phyloP scores from a whole-genome alignment of 2,888 invertebrate species.

The Campaea margaritaria region DNA sequence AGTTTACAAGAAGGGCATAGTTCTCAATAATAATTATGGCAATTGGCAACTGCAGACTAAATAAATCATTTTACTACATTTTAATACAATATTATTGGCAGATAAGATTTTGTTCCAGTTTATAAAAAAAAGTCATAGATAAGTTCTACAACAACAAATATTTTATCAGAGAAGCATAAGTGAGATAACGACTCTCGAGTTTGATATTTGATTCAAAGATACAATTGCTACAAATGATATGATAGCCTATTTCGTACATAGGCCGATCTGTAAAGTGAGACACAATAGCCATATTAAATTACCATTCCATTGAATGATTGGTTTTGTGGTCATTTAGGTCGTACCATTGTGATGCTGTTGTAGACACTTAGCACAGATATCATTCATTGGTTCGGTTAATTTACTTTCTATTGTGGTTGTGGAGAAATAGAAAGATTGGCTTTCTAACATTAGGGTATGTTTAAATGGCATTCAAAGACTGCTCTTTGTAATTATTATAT shows the following conservation, averaged over 20 bases:
- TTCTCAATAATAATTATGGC: too few relatives aligned
- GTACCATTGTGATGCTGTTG: background rate
- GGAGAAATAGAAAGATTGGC: too few relatives aligned
- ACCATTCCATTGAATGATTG: conserved; percentile 41
- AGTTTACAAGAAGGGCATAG: too few relatives aligned
- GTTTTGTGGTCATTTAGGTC: conserved; percentile 2
- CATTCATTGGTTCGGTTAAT: too few relatives aligned
- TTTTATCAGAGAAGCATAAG: background rate
- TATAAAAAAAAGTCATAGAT: background rate
- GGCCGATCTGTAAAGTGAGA: conserved; percentile 41
- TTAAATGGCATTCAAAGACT: too few relatives aligned
- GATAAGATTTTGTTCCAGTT: background rate
- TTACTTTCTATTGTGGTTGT: too few relatives aligned
- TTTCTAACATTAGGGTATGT: too few relatives aligned
- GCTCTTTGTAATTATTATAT: too few relatives aligned
- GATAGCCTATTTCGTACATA: conserved; percentile 28
- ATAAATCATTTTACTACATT: background rate
- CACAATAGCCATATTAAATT: conserved; percentile 36
- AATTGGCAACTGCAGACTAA: background rate
- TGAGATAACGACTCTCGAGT: background rate
- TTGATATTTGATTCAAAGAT: conserved; percentile 3
- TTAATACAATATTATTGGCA: background rate
- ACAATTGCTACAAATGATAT: conserved; percentile 4
- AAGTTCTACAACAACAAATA: background rate
- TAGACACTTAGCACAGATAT: background rate